Percentiles rank a stretch among this genome's conserved stretches.
phyloP scores from a whole-genome alignment of 2,113 vertebrate genomes.

The Nothoprocta perdicaria region DNA sequence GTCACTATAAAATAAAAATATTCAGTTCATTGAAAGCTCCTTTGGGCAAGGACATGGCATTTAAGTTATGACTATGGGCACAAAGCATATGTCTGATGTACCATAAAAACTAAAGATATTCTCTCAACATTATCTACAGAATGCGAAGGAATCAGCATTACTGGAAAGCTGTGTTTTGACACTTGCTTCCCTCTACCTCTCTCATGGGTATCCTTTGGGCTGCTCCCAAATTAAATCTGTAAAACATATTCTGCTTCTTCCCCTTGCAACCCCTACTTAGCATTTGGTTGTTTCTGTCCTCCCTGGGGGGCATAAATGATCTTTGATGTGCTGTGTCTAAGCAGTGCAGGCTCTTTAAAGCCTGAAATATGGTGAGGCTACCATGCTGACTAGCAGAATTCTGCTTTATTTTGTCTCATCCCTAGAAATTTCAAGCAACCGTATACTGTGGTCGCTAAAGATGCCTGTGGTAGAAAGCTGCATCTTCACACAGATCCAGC shows the following conservation, averaged over 20 bases:
- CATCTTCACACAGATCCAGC: conserved; percentile 31
- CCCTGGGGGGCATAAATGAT: background rate
- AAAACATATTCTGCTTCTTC: conserved; percentile 10
- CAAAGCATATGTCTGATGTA: background rate
- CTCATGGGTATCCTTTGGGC: conserved; percentile 16
- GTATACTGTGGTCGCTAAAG: background rate
- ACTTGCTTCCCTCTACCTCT: background rate
- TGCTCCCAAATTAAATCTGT: conserved; percentile 30
- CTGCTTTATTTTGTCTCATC: background rate
- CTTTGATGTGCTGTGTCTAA: background rate
- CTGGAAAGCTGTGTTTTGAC: conserved; percentile 31
- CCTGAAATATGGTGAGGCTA: background rate
- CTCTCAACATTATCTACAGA: background rate
- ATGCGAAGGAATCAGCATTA: background rate
- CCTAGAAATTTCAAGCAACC: background rate
- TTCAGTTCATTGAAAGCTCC: background rate
- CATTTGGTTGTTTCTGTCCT: conserved; percentile 8
- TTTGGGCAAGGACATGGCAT: conserved; percentile 58
- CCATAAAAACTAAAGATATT: conserved; percentile 23
- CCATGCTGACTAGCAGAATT: background rate
- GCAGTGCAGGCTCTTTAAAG: background rate
- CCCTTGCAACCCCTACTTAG: background rate
- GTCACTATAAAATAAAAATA: background rate
- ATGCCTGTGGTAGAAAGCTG: background rate
- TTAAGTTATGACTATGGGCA: conserved; percentile 22